These are phyloP conservation scores for Stenodera caucasica DNA, from an alignment of 2,888 invertebrate genomes.

Conservation along the genomic window DNA sequence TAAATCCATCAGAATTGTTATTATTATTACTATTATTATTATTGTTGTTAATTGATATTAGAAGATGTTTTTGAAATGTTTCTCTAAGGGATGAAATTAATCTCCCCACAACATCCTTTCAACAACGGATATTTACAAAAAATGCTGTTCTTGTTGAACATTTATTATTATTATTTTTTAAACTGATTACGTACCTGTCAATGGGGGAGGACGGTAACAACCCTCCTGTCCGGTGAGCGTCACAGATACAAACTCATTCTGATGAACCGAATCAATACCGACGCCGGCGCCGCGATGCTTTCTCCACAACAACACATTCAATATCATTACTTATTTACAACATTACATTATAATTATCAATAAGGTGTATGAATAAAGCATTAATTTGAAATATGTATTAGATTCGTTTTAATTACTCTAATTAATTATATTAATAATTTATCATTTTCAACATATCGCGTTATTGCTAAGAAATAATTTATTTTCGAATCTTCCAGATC, in stretches of 20 bases:
- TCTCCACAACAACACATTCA: constrained; percentile 8
- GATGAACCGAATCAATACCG: constrained; percentile 50
- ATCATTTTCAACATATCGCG: constrained; percentile 48
- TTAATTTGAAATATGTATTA: too few relatives aligned
- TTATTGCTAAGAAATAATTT: constrained; percentile 43
- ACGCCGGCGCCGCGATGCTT: constrained; percentile 46
- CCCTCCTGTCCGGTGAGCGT: constrained; percentile 45
- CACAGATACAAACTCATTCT: constrained; percentile 49
- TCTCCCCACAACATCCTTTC: too few relatives aligned
- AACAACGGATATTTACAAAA: too few relatives aligned
- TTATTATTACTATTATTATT: too few relatives aligned
- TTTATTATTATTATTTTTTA: constrained; percentile 13
- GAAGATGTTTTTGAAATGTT: too few relatives aligned
- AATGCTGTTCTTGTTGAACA: not conserved
- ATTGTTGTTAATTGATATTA: too few relatives aligned
- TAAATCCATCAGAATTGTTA: too few relatives aligned
- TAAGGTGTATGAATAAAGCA: too few relatives aligned
- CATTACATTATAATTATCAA: too few relatives aligned
- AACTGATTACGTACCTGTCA: constrained; percentile 45
- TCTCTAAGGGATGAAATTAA: too few relatives aligned
- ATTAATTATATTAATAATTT: constrained; percentile 24
- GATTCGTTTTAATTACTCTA: not conserved
- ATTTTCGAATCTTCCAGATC: constrained; percentile 39
- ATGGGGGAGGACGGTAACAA: constrained; percentile 42
- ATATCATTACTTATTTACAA: constrained; percentile 8